phyloP scores from a whole-genome alignment of 2,797 vertebrate genomes.

The Chaetodon trifasciatus region DNA sequence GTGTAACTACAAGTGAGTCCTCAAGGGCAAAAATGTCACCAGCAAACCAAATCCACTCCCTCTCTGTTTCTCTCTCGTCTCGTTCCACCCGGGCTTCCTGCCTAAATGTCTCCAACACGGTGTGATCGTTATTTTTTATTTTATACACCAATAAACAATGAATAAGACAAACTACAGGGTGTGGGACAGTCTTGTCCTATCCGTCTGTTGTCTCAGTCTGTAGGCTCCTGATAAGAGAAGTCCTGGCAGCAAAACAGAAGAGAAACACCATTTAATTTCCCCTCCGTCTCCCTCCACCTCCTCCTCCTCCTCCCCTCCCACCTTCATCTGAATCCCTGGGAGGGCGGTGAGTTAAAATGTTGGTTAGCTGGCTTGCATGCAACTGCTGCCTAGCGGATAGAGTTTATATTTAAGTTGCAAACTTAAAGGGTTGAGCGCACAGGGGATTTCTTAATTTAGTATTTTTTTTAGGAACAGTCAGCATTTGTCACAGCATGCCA shows the following conservation, averaged over 20 bases:
- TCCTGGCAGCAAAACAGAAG: slow-evolving; percentile 48
- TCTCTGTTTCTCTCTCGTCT: background rate
- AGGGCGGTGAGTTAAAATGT: slow-evolving; percentile 30
- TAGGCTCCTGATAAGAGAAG: slow-evolving; percentile 58
- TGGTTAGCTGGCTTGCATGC: slow-evolving; percentile 17
- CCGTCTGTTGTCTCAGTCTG: slow-evolving; percentile 57
- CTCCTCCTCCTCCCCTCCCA: slow-evolving; percentile 12
- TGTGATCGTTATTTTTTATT: slow-evolving; percentile 24
- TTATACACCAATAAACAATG: slow-evolving; percentile 52
- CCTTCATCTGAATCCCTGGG: slow-evolving; percentile 30
- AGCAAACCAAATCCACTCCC: slow-evolving; percentile 27
- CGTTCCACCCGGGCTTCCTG: slow-evolving; percentile 24
- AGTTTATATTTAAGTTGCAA: slow-evolving; percentile 26
- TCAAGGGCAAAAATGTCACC: slow-evolving; percentile 65
- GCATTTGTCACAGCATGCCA: background rate
- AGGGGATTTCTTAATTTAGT: background rate
- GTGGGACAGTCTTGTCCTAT: slow-evolving; percentile 13
- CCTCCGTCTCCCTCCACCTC: background rate
- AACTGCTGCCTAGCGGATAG: slow-evolving; percentile 2
- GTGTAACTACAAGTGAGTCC: slow-evolving; percentile 62
- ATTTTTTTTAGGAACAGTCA: background rate
- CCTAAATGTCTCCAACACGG: slow-evolving; percentile 19
- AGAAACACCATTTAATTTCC: slow-evolving; percentile 48
- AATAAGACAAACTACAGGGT: slow-evolving; percentile 30
- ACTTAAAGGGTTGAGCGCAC: background rate